Percentiles rank a stretch among this genome's conserved stretches.
Conservation (phyloP, 2,888 invertebrate genomes). For the Hemaris fuciformis region DNA sequence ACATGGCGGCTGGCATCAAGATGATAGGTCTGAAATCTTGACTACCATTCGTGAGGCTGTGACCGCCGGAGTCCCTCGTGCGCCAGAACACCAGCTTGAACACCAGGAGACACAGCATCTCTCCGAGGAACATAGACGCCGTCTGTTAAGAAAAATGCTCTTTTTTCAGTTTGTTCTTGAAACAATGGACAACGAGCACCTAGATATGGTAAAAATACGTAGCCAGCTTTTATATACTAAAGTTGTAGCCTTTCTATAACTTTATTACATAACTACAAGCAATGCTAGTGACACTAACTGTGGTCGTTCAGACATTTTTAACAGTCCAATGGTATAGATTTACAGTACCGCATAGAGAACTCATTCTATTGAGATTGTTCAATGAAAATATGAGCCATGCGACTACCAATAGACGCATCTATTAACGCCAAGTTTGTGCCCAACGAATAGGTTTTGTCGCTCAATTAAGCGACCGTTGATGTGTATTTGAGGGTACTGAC, state of each 20-base stretch:
- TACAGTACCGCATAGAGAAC: too few species aligned
- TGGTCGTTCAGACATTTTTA: too few species aligned
- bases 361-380: too few species aligned
- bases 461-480: neutral
- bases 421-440: neutral
- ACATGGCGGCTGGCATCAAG: conserved; percentile 92
- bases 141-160: conserved; percentile 79
- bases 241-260: too few species aligned
- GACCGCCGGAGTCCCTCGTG: conserved; percentile 74
- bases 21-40: conserved; percentile 89
- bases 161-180: neutral
- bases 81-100: conserved; percentile 87
- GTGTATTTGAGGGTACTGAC: neutral
- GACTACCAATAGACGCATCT: too few species aligned
- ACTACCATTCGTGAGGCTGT: conserved; percentile 85
- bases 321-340: too few species aligned
- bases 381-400: too few species aligned
- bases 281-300: too few species aligned
- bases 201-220: too few species aligned
- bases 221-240: too few species aligned
- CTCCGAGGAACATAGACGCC: conserved; percentile 95
- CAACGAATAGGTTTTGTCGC: neutral
- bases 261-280: too few species aligned
- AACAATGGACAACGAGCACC: too few species aligned
- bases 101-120: conserved; percentile 91